Evolutionary conservation across 2,797 vertebrate species (phyloP).

Genomic region (Protosalanx chinensis): DNA sequence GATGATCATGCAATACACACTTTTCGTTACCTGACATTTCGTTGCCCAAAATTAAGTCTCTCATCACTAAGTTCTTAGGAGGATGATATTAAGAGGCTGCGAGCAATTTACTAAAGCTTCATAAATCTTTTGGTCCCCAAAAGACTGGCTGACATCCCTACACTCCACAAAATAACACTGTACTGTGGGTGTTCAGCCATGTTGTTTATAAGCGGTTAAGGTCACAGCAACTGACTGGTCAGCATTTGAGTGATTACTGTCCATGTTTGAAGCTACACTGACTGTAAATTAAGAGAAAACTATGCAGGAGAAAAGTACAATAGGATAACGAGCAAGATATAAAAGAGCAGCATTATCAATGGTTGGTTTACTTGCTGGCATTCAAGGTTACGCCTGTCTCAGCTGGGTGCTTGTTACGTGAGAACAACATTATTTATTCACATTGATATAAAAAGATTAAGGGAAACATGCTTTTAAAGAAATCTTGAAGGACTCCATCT

Average conservation of each 20-base stretch:
- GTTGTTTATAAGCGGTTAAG: not conserved
- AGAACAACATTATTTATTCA: not conserved
- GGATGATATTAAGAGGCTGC: constrained; percentile 22
- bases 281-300: not conserved
- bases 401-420: not conserved
- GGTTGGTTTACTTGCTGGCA: not conserved
- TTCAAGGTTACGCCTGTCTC: not conserved
- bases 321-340: not conserved
- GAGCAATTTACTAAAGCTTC: constrained; percentile 1
- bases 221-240: constrained; percentile 31
- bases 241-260: constrained; percentile 27
- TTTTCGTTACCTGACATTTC: constrained; percentile 55
- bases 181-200: constrained; percentile 11
- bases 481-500: constrained; percentile 16
- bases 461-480: constrained; percentile 29
- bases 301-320: not conserved
- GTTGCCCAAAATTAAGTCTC: constrained; percentile 37
- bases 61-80: constrained; percentile 39
- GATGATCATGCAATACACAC: constrained; percentile 39
- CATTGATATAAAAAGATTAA: not conserved
- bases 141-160: not conserved
- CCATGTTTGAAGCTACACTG: not conserved
- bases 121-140: not conserved
- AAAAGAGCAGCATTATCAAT: not conserved
- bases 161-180: not conserved